A percentile compares a stretch with the other conserved stretches of the same genome.
Conservation (phyloP, 2,113 vertebrate species). For the Brachypodius melanocephalos region DNA sequence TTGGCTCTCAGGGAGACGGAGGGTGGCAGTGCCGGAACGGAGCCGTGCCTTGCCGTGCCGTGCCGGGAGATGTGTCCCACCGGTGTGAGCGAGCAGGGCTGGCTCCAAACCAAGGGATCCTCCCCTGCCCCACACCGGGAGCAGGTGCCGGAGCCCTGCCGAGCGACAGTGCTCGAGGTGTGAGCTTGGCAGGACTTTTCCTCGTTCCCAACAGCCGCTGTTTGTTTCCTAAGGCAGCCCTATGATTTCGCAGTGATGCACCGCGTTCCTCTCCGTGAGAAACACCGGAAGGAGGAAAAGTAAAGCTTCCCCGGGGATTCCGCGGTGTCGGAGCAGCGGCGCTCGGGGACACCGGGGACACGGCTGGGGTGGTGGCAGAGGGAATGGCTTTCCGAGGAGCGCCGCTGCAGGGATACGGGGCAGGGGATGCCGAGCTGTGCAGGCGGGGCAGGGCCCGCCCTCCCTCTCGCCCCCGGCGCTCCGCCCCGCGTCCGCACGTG, state of each 20-base stretch:
- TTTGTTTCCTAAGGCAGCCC: not conserved
- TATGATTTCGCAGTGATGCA: fast-evolving
- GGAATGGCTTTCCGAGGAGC: not conserved
- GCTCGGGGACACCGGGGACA: not conserved
- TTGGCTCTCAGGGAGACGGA: fast-evolving
- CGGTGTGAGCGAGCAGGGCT: not conserved
- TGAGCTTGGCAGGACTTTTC: not conserved
- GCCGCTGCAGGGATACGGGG: not conserved
- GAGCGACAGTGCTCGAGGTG: fast-evolving
- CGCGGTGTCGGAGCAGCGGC: fast-evolving
- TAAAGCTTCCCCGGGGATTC: not conserved
- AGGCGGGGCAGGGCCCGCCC: not conserved
- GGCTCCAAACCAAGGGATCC: not conserved
- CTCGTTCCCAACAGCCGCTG: fast-evolving
- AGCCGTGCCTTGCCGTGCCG: not conserved
- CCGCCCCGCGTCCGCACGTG: not conserved
- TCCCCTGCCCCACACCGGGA: fast-evolving
- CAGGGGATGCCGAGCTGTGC: not conserved
- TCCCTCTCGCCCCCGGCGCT: not conserved
- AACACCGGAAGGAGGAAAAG: not conserved
- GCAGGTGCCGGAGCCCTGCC: not conserved
- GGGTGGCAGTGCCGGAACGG: not conserved
- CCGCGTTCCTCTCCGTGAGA: not conserved
- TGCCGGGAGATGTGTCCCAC: not conserved
- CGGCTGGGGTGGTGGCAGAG: not conserved